A percentile compares a stretch with the other conserved stretches of the same genome.
These are phyloP conservation scores for Lates calcarifer DNA, from an alignment of 2,113 vertebrate genomes.

Conservation along the genomic window DNA sequence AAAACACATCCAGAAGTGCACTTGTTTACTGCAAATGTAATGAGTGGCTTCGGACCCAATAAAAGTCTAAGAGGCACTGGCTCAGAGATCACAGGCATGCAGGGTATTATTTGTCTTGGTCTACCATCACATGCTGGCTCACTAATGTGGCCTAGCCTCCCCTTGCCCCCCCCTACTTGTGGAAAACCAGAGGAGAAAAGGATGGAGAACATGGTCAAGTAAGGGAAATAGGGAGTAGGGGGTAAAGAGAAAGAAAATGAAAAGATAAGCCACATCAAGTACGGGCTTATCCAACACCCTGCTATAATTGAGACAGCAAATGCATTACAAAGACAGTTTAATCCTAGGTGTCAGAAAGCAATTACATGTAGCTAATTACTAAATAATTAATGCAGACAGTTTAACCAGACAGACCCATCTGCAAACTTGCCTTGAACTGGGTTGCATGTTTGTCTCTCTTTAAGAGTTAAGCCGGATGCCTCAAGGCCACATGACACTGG, in stretches of 20 bases:
- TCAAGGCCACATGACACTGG: constrained; percentile 16
- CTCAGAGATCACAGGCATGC: constrained; percentile 23
- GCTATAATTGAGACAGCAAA: constrained; percentile 68
- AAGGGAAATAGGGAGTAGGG: neutral
- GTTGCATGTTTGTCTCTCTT: constrained; percentile 55
- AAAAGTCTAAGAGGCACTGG: constrained; percentile 22
- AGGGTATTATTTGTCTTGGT: constrained; percentile 56
- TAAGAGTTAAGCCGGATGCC: constrained; percentile 53
- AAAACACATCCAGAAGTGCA: constrained; percentile 31
- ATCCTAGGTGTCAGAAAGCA: constrained; percentile 76
- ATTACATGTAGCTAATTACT: constrained; percentile 78
- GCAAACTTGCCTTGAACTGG: constrained; percentile 56
- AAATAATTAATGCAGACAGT: constrained; percentile 75
- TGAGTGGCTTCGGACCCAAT: constrained; percentile 44
- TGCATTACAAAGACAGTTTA: constrained; percentile 71
- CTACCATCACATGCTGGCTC: constrained; percentile 41
- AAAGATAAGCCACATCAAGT: constrained; percentile 66
- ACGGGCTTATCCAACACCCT: constrained; percentile 61
- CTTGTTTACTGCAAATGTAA: constrained; percentile 51
- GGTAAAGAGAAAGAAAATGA: constrained; percentile 49
- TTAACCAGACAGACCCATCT: constrained; percentile 60
- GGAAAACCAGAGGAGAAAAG: constrained; percentile 21
- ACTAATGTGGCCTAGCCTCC: constrained; percentile 9
- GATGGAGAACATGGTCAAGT: constrained; percentile 23
- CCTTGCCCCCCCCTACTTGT: neutral